These are phyloP conservation scores for Gadopsis bispinosus DNA, from an alignment of 2,797 vertebrate genomes.

Conservation along the genomic window DNA sequence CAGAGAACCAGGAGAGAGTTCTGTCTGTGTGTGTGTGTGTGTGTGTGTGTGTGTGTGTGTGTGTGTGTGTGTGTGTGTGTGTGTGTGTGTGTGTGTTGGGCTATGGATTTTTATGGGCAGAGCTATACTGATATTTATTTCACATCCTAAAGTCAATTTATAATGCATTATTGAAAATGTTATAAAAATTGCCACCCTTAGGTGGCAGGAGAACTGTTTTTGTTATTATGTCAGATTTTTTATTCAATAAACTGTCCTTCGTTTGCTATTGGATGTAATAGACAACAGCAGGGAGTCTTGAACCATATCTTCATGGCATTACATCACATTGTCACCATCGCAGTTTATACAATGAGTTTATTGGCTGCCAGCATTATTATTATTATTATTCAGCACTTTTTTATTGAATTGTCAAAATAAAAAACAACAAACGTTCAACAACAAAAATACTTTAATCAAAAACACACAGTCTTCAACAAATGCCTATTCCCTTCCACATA, in stretches of 20 bases:
- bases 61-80: no score
- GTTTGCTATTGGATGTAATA: slow-evolving; percentile 37
- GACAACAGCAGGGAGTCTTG: slow-evolving; percentile 24
- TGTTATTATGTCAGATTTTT: slow-evolving; percentile 43
- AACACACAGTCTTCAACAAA: neutral
- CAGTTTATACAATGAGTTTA: neutral
- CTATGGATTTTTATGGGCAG: slow-evolving; percentile 37
- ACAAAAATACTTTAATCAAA: neutral
- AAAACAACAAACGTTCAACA: neutral
- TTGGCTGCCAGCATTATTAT: neutral
- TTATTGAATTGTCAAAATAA: neutral
- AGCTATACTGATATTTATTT: slow-evolving; percentile 65
- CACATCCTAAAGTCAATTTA: slow-evolving; percentile 50
- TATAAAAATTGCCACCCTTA: slow-evolving; percentile 54
- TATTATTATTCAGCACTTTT: slow-evolving; percentile 1
- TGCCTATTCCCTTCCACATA: neutral
- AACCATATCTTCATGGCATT: slow-evolving; percentile 13
- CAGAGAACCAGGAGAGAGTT: no score
- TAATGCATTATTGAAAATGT: slow-evolving; percentile 75
- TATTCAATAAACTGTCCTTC: slow-evolving; percentile 54
- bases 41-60: no score
- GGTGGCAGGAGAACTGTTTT: slow-evolving; percentile 43
- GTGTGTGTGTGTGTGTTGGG: slow-evolving; percentile 24
- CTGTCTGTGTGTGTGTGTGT: no score
- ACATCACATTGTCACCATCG: neutral